Evolutionary conservation across 2,888 invertebrate genomes (phyloP), one percentile per base, ranked within the genome.

Genomic region (Agrochola macilenta): DNA sequence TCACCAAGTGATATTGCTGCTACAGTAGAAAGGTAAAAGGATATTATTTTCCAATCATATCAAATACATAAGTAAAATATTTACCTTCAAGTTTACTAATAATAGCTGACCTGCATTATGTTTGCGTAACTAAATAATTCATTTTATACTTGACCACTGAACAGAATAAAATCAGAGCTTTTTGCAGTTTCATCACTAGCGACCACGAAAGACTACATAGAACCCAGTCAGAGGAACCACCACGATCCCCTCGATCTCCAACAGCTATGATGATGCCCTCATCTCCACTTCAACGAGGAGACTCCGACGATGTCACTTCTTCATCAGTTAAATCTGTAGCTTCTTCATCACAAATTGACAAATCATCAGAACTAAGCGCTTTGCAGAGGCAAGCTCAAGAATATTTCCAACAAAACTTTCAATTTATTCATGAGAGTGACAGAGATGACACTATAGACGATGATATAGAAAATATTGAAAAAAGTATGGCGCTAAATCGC

Each of bases 221-320:
- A 90, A 98, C 98, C 0, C 98, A 98, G 93, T 98, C 98, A 63
- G 98, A 98, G 93, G 98, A 98, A 93, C 98, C 98, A 9, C 98
- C 98, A 7, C 96, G 98, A 86, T 98, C 98, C n/a, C 98, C 98
- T 2, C 92, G 96, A 49, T 98, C 97, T 87, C 97, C 98, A 26
- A 96, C 97, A 66, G 95, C 97, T 76, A 91, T 90, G 79, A 91
- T 92, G 76, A 90, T 92, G 73, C 92, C 94, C 30, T 93, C 97
- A 17, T 97, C 97, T 68, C 97, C 97, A 23, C 92, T 93, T 78
- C 95, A 92, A 87, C 93, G 96, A 87, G 94, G 92, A 63, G 96
- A 96, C 81, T 96, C 96, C 2, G 96, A 96, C 82, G 96, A 96
- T 65, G 94, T 95, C 58, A 95, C 95, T 17, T 94, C 95, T 58